Evolutionary conservation across 2,113 vertebrate genomes (phyloP), one percentile per base, ranked within the genome.

Genomic region (Hyperoodon ampullatus): DNA sequence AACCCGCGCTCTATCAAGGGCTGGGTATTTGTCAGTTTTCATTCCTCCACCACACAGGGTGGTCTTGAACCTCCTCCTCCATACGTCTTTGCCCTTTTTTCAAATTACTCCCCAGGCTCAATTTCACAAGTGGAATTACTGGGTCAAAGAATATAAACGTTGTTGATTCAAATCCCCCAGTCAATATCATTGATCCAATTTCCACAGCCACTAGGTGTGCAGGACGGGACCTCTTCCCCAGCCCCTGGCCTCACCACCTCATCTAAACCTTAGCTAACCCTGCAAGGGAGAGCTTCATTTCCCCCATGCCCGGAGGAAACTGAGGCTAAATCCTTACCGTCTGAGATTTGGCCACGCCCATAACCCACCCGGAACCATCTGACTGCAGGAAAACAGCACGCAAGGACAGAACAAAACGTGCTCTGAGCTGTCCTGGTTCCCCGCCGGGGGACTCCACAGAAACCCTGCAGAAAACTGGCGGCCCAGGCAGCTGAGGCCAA

Each of bases 1-100:
- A 35, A 21, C 4, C 50, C 47, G 16, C 33, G 26, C 9, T 39
- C 68, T 21, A 1, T 19, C 33, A 13, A 0, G 14, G 42, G 60
- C 7, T 26, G 8, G 30, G 3, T 33, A 10, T 58, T 11, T 24
- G 24, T 65, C 42, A 11, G 5, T n/a, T 55, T 33, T 71, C 28
- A 1, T 26, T 10, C 15, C 26, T 35, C 0, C 14, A 13, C 21
- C 5, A 12, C 2, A 12, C 6, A 26, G 33, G 23, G 15, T 35
- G 30, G 21, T 35, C 42, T 24, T 15, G 28, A 66, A 8, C 23
- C 26, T 13, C 19, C 33, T 19, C 60, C 2, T 39, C 42, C 53
- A 23, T 3, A 9, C 33, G 11, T 16, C 77, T 90, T 72, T 42
- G 58, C 60, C 33, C 88, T 60, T 72, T 47, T 82, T 65, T 87